phyloP scores from a whole-genome alignment of 2,888 invertebrate genomes.

The Stenotaenia linearis region DNA sequence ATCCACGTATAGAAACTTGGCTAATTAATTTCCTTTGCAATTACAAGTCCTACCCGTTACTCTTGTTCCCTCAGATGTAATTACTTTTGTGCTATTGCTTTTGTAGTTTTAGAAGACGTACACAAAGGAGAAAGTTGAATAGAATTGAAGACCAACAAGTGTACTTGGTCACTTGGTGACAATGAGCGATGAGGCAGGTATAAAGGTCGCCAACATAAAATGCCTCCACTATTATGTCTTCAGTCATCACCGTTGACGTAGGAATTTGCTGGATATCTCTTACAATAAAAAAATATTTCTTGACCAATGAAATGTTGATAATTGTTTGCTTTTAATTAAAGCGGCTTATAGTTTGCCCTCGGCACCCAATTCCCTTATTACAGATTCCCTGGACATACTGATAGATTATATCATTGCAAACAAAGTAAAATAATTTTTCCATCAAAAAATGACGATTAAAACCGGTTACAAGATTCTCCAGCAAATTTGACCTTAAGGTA shows the following conservation, averaged over 20 bases:
- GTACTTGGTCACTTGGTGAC: conserved; percentile 3
- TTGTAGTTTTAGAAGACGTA: neutral
- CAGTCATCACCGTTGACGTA: neutral
- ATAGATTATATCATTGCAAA: no score
- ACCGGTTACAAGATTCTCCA: no score
- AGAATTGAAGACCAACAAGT: neutral
- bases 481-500: no score
- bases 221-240: conserved; percentile 8
- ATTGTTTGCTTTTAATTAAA: neutral
- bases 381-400: no score
- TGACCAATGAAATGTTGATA: neutral
- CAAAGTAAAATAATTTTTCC: no score
- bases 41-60: conserved; percentile 12
- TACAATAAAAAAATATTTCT: neutral
- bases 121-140: neutral
- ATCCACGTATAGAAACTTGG: neutral
- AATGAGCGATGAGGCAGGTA: conserved; percentile 7
- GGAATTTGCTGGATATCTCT: neutral
- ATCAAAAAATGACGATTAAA: no score
- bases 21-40: conserved; percentile 26
- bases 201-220: neutral
- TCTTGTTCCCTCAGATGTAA: neutral
- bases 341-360: neutral
- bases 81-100: conserved; percentile 15
- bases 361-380: neutral